Base-by-base conservation (phyloP, 2,797 vertebrate genomes). In the Neomorphus geoffroyi region DNA sequence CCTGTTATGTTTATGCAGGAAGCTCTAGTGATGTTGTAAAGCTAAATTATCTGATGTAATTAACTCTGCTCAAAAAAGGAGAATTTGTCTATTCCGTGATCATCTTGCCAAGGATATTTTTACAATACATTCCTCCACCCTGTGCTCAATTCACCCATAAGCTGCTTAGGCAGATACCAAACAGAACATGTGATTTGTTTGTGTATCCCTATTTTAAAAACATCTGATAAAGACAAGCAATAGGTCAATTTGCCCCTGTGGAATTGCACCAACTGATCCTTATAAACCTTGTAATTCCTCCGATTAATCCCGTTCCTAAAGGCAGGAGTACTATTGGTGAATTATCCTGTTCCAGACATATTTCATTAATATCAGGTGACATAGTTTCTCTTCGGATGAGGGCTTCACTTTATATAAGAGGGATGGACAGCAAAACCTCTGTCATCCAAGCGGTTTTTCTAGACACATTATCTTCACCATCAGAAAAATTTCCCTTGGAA, bases 211-310 rank as follows among this genome's bases (percentile, higher is more conserved):
- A 80, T 82, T 91, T 92, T 85, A 72, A 61, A 86, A 89, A 93
- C 50, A 71, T 79, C 70, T 78, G 71, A 95, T 75, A 89, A 93
- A 93, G 65, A 86, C 39, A 88, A 86, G 48, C 80, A 94, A 85
- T 41, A 94, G 93, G 79, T 94, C 83, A 75, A 27, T 77, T 67
- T 94, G 45, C 16, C 70, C 70, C 88, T 28, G 15, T 41, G 56
- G 83, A 93, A 95, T 83, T 0, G 0, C 53, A 85, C 45, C 77
- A 80, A 60, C 48, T 48, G 69, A 94, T 66, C 81, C 54, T 86
- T 65, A 91, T 13, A 92, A 96, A 81, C 37, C 66, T 73, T 75
- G 13, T 69, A 92, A 93, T 88, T 92, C 81, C 58, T 86, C 84
- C 8, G 24, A 54, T 86, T 94, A 93, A 95, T 84, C 84, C 80